A percentile compares a stretch with the other conserved stretches of the same genome.
These are phyloP conservation scores for Rhizomys pruinosus DNA, from an alignment of 2,113 vertebrate species.

Conservation along the genomic window DNA sequence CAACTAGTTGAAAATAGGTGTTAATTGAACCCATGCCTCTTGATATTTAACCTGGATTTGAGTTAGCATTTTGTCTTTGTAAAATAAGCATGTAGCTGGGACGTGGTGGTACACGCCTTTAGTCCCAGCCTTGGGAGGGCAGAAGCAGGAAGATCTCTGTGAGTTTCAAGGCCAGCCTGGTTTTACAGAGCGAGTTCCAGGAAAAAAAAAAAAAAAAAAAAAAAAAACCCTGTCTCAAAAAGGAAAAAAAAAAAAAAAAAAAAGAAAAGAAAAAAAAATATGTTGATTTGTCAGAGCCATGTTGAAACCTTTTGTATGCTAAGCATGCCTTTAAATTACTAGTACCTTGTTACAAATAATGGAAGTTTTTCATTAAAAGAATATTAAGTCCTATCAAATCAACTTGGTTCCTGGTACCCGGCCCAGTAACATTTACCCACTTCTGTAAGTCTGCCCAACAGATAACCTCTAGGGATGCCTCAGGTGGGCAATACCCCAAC, in stretches of 20 bases:
- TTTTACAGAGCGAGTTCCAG: too few species aligned
- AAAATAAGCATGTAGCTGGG: constrained; percentile 41
- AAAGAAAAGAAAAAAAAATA: too few species aligned
- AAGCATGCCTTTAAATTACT: constrained; percentile 39
- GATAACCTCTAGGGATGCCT: constrained; percentile 81
- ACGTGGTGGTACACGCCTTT: too few species aligned
- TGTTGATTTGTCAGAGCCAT: constrained; percentile 30
- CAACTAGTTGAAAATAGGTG: constrained; percentile 44
- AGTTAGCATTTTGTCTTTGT: constrained; percentile 65
- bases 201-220: too few species aligned
- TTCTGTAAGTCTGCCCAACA: constrained; percentile 74
- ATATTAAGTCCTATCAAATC: constrained; percentile 56
- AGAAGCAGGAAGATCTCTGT: too few species aligned
- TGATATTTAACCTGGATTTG: constrained; percentile 49
- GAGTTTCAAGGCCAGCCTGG: too few species aligned
- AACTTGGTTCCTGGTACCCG: constrained; percentile 74
- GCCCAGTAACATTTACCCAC: constrained; percentile 73
- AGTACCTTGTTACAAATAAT: constrained; percentile 47
- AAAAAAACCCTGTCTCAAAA: too few species aligned
- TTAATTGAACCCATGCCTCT: constrained; percentile 12
- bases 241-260: too few species aligned
- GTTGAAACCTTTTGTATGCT: constrained; percentile 38
- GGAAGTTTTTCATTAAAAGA: constrained; percentile 60
- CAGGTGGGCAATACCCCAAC: constrained; percentile 81
- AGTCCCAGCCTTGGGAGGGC: too few species aligned